Percentiles rank a stretch among this genome's conserved stretches.
Evolutionary conservation across 2,888 invertebrate species (phyloP).

Genomic region (Prosopocoilus inquinatus): DNA sequence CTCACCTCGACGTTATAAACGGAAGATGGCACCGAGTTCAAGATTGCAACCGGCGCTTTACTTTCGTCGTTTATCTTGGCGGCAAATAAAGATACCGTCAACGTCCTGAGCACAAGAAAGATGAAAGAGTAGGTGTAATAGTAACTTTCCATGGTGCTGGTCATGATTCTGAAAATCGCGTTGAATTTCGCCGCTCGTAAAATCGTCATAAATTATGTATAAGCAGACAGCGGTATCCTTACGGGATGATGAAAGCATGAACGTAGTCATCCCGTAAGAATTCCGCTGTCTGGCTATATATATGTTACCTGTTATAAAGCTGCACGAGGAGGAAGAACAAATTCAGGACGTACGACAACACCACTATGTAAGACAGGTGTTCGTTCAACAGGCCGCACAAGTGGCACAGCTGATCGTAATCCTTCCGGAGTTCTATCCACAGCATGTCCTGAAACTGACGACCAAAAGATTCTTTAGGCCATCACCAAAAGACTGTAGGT

Average conservation of each 20-base stretch:
- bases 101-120: constrained; percentile 36
- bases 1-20: constrained; percentile 53
- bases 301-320: constrained; percentile 57
- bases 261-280: too few species aligned
- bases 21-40: constrained; percentile 64
- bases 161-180: constrained; percentile 5
- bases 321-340: constrained; percentile 72
- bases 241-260: too few species aligned
- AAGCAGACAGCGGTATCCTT: too few species aligned
- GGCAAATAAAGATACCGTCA: constrained; percentile 39
- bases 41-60: constrained; percentile 41
- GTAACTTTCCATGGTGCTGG: constrained; percentile 30
- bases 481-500: constrained; percentile 57
- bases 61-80: constrained; percentile 44
- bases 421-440: constrained; percentile 65
- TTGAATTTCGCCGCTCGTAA: not conserved
- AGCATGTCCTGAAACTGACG: constrained; percentile 27
- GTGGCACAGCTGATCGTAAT: constrained; percentile 62
- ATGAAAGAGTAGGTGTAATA: constrained; percentile 45
- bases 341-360: constrained; percentile 68
- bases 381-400: constrained; percentile 61
- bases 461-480: constrained; percentile 51
- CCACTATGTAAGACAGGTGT: constrained; percentile 61
- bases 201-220: too few species aligned
- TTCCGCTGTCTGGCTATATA: too few species aligned